phyloP scores from a whole-genome alignment of 2,888 invertebrate species.

The Chymomyza fuscimana region DNA sequence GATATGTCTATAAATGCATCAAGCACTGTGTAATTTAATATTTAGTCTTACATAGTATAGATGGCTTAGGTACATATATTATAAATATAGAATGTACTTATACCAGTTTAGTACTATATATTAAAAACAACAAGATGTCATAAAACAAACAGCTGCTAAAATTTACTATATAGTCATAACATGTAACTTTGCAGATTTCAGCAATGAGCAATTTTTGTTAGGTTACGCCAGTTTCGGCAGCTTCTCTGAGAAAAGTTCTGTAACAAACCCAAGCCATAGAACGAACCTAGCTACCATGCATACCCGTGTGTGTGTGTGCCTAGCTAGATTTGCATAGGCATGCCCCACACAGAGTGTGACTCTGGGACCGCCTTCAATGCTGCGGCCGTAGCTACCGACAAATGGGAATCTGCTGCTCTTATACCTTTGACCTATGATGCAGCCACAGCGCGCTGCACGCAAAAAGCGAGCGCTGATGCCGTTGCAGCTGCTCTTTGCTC shows the following conservation, averaged over 20 bases:
- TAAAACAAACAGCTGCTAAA: no score
- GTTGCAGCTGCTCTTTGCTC: slow-evolving; percentile 8
- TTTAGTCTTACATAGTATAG: not conserved
- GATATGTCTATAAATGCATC: slow-evolving; percentile 3
- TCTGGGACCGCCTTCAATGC: not conserved
- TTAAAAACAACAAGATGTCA: no score
- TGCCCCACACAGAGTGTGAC: not conserved
- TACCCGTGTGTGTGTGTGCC: not conserved
- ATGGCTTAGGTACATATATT: not conserved
- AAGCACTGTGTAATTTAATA: not conserved
- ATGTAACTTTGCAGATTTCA: not conserved
- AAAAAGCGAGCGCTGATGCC: slow-evolving; percentile 14
- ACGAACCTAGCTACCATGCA: not conserved
- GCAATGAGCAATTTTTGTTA: no score
- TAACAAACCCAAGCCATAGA: not conserved
- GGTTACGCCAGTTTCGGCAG: not conserved
- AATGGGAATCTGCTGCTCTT: slow-evolving; percentile 35
- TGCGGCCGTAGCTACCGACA: not conserved
- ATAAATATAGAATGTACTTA: not conserved
- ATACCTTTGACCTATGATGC: slow-evolving; percentile 66
- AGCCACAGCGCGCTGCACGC: slow-evolving; percentile 25
- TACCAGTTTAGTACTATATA: no score
- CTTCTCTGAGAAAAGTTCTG: not conserved
- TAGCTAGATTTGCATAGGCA: not conserved
- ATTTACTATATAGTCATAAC: not conserved